Evolutionary conservation across 2,888 invertebrate genomes (phyloP), one percentile per base, ranked within the genome.

Genomic region (Flexamia atlantica): DNA sequence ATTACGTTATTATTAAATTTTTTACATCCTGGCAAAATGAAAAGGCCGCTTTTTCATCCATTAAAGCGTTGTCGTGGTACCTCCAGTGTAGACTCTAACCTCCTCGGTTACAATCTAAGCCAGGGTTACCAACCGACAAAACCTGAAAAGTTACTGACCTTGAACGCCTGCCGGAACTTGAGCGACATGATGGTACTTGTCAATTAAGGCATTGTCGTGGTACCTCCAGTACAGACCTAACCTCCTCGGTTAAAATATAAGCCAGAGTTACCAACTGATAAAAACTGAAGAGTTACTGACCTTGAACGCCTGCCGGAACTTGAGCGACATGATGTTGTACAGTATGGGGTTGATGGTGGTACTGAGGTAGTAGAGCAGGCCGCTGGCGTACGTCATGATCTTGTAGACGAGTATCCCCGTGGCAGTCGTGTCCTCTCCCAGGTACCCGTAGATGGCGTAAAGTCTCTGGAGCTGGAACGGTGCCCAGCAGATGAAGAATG

Each of bases 181-280:
- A 97, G 94, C 17, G 97, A 98, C 97, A 98, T 97, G 83, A 97
- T 95, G 90, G n/a, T n/a, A n/a, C n/a, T 98, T 97, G 91, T n/a
- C n/a, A n/a, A n/a, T n/a, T n/a, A n/a, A n/a, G n/a, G n/a, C n/a
- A n/a, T n/a, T n/a, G n/a, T n/a, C n/a, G n/a, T n/a, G n/a, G n/a
- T n/a, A n/a, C n/a, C n/a, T n/a, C n/a, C n/a, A n/a, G n/a, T n/a
- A n/a, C n/a, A n/a, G n/a, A n/a, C n/a, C n/a, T n/a, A n/a, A n/a
- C n/a, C n/a, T n/a, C n/a, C n/a, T n/a, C n/a, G n/a, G n/a, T n/a
- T n/a, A n/a, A n/a, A n/a, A n/a, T n/a, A n/a, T n/a, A n/a, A n/a
- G n/a, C n/a, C n/a, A n/a, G n/a, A n/a, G n/a, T n/a, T n/a, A n/a
- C n/a, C n/a, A n/a, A n/a, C n/a, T n/a, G n/a, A n/a, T n/a, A n/a